phyloP scores from a whole-genome alignment of 2,888 invertebrate genomes.

The Zygogramma bicolorata region DNA sequence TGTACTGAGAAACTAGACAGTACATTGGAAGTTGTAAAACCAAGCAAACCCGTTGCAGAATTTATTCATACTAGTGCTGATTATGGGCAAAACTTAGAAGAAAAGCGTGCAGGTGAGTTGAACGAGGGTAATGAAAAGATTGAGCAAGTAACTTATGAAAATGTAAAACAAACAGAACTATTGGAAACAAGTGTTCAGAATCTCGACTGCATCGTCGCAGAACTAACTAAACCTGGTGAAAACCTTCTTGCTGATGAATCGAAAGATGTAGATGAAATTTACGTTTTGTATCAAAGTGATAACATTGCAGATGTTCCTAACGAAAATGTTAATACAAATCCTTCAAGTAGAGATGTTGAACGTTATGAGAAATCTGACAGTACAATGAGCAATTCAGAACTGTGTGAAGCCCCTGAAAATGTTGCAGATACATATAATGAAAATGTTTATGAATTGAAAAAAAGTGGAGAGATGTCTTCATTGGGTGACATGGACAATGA shows the following conservation, averaged over 20 bases:
- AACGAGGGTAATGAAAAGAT: neutral
- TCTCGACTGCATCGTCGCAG: neutral
- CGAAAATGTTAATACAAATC: neutral
- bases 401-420: neutral
- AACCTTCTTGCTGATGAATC: neutral
- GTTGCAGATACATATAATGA: neutral
- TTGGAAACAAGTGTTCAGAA: too few relatives aligned
- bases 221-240: neutral
- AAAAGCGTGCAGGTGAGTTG: neutral
- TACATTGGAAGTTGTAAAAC: neutral
- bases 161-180: neutral
- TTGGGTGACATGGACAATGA: neutral
- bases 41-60: neutral
- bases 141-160: neutral
- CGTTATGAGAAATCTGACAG: neutral
- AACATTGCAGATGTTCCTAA: neutral
- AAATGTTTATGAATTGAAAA: neutral
- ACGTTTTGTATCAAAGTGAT: neutral
- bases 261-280: neutral
- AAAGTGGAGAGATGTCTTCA: neutral
- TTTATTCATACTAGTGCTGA: neutral
- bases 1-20: neutral
- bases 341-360: neutral
- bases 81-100: neutral
- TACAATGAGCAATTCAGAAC: neutral